Evolutionary conservation across 2,113 vertebrate species (phyloP), one percentile per base, ranked within the genome.

Genomic region (Chaenocephalus aceratus): DNA sequence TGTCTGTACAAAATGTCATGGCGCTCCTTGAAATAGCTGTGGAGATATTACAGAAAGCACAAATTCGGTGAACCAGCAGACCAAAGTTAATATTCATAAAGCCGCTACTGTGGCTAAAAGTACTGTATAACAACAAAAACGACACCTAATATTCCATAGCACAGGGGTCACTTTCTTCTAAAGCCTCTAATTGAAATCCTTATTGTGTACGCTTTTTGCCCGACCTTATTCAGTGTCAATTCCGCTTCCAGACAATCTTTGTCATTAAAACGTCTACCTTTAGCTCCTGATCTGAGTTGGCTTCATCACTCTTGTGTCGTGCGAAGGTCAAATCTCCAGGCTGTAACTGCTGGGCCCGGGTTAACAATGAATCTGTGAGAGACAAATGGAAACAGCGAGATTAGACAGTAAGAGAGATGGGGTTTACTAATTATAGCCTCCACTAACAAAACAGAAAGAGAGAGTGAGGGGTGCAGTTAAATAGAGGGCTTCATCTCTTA

Each of bases 401-500:
- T 81, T 79, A 79, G 65, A 6, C 41, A 64, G 70, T 48, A 26
- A 80, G 79, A 83, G 73, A 83, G 81, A 92, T 75, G 67, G 79
- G 67, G 18, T 48, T 68, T 66, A 67, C 93, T 94, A 95, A 93
- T 88, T 91, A 93, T 95, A 95, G 82, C 89, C 77, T 88, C 88
- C 92, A 93, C 80, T 91, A 77, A 86, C 85, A 73, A 79, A 81
- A 82, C 75, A 80, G 75, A 36, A 81, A 82, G 77, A 80, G 75
- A 36, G 77, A 86, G 80, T 0, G 87, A 79, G 89, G 75, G 83
- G 76, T 71, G 73, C 86, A 60, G 83, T 92, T 93, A 94, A 93
- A 95, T 92, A 94, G 89, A 65, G 82, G 69, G 64, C 26, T 30
- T 82, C 83, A 87, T 90, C 82, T 56, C 65, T 61, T 60, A 53